Evolutionary conservation across 2,113 vertebrate genomes (phyloP).

Genomic region (Mohoua ochrocephala): DNA sequence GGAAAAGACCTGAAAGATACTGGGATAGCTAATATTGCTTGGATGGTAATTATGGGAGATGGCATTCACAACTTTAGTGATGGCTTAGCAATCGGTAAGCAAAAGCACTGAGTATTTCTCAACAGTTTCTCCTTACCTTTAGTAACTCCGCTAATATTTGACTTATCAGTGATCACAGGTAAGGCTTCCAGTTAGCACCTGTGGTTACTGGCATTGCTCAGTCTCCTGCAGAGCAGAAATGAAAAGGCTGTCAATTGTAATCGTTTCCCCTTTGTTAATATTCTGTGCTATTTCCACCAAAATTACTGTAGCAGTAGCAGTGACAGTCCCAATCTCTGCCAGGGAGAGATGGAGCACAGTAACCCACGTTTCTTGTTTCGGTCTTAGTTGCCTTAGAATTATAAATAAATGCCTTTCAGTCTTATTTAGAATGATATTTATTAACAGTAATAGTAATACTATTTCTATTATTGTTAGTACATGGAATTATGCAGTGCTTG

Average conservation of each 20-base stretch:
- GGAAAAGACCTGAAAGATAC: constrained; percentile 95
- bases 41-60: constrained; percentile 99
- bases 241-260: background rate
- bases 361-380: background rate
- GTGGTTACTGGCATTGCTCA: background rate
- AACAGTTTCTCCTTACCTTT: background rate
- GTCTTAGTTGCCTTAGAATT: background rate
- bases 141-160: background rate
- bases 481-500: background rate
- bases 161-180: background rate
- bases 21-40: constrained; percentile 95
- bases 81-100: constrained; percentile 92
- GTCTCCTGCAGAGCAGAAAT: background rate
- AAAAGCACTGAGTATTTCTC: background rate
- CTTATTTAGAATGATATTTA: background rate
- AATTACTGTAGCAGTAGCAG: background rate
- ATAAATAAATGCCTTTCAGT: background rate
- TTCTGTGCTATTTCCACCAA: background rate
- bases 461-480: background rate
- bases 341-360: background rate
- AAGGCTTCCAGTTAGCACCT: background rate
- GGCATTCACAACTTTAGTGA: constrained; percentile 99
- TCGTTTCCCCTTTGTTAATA: background rate
- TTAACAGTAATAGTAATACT: background rate
- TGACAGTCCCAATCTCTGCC: background rate